Evolutionary conservation across 1,140 invertebrate species (phyloP).

Genomic region (Theocolax elegans): DNA sequence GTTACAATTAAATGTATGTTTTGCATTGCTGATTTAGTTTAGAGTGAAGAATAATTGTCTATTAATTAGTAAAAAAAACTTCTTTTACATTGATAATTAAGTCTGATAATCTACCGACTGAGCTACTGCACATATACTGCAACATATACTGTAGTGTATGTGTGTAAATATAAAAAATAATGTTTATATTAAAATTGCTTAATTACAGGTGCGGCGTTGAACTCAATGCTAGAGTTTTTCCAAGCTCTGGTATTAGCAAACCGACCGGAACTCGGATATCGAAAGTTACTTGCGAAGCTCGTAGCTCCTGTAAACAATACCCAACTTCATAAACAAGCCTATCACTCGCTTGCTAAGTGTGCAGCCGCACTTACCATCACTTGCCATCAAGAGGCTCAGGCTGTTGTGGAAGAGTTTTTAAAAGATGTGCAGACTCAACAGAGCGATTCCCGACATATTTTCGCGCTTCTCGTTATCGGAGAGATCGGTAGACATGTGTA

Average conservation of each 20-base stretch:
- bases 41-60: too few species aligned
- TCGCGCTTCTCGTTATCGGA: slow-evolving; percentile 92
- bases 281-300: slow-evolving; percentile 81
- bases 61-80: too few species aligned
- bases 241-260: slow-evolving; percentile 86
- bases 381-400: slow-evolving; percentile 77
- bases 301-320: slow-evolving; percentile 70
- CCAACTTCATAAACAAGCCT: slow-evolving; percentile 80
- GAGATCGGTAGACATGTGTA: slow-evolving; percentile 95
- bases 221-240: slow-evolving; percentile 91
- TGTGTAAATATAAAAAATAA: too few species aligned
- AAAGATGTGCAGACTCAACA: slow-evolving; percentile 81
- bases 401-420: slow-evolving; percentile 88
- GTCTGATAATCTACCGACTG: slow-evolving; percentile 84
- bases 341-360: slow-evolving; percentile 93
- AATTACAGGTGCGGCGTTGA: slow-evolving; percentile 80
- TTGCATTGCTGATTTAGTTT: too few species aligned
- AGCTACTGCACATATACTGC: slow-evolving; percentile 66
- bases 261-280: slow-evolving; percentile 82
- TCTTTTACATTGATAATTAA: slow-evolving; percentile 84
- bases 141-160: too few species aligned
- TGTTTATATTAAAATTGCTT: background rate
- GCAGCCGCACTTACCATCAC: slow-evolving; percentile 91
- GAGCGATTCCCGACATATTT: slow-evolving; percentile 87
- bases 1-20: too few species aligned